Evolutionary conservation across 1,140 invertebrate species (phyloP).

Genomic region (Eurosta solidaginis): DNA sequence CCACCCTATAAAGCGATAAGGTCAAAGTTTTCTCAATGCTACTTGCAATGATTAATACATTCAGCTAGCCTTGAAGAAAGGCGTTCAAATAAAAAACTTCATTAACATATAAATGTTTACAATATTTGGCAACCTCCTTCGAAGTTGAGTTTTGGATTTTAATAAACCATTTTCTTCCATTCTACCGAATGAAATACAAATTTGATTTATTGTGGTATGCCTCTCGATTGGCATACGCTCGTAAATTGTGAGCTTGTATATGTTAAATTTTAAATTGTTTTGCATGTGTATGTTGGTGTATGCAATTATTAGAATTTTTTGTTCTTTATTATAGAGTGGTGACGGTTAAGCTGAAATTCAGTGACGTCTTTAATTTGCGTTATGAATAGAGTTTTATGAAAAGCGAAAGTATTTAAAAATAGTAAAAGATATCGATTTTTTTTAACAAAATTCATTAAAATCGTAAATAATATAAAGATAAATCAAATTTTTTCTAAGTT

Average conservation of each 20-base stretch:
- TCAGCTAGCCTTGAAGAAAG: too few species aligned
- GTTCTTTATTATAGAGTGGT: neutral
- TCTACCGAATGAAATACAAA: neutral
- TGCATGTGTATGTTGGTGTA: neutral
- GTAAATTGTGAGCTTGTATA: too few species aligned
- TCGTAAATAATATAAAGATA: too few species aligned
- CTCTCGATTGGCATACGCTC: too few species aligned
- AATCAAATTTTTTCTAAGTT: too few species aligned
- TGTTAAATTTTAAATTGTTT: neutral
- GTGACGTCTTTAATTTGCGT: neutral
- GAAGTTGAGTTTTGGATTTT: conserved; percentile 11
- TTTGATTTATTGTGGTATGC: neutral
- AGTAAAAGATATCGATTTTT: neutral
- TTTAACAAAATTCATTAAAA: neutral
- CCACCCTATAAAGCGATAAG: too few species aligned
- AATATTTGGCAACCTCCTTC: conserved; percentile 19
- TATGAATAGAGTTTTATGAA: neutral
- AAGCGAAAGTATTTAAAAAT: neutral
- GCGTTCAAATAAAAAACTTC: too few species aligned
- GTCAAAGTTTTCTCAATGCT: too few species aligned
- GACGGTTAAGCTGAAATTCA: neutral
- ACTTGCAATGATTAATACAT: too few species aligned
- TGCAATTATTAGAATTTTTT: too few species aligned
- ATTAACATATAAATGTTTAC: too few species aligned
- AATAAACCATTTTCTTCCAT: neutral